Base-by-base conservation (phyloP, 2,888 invertebrate species). In the Tenthredo distinguenda region DNA sequence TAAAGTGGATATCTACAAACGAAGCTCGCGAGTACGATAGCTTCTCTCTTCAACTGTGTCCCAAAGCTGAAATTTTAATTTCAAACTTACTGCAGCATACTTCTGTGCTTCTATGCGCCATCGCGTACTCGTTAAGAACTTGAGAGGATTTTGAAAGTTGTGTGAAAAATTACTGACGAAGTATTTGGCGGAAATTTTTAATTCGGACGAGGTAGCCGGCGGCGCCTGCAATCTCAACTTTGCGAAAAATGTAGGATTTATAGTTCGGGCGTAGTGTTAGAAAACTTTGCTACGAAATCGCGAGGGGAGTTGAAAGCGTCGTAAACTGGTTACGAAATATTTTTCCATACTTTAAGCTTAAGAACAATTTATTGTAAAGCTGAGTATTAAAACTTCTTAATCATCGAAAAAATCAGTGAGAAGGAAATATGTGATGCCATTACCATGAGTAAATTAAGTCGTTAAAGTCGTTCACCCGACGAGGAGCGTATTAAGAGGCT, bases 191-290 rank as follows among this genome's bases (percentile, higher is more conserved):
- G 72, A 87, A 87, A 86, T 87, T 87, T 86, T 85, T 87, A 37
- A 58, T 81, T 81, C 1, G 6, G 34, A 34, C 68, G 68, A 31
- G 34, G 68, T 68, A 68, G 26, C 15, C 87, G 87, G 86, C 85
- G 83, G 34, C 83, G 68, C 37, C 86, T 86, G 87, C 88, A 88
- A 89, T 89, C 87, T 87, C 88, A 88, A 88, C 88, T 88, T 87
- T 87, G 86, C 84, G 87, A 86, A 87, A 88, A 88, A 88, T 89
- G 89, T 88, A 74, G 88, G 88, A 89, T 88, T 89, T 89, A 89
- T 88, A 87, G 88, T 88, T 88, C 6, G 31, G 68, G 68, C 34
- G 31, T 26, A 68, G 68, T 68, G 26, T 34, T 68, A 6, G 18
- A 15, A 68, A 68, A 68, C 26, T 68, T 68, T 68, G 15, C 58